Base-by-base conservation (phyloP, 2,113 vertebrate species). In the Pedionomus torquatus region DNA sequence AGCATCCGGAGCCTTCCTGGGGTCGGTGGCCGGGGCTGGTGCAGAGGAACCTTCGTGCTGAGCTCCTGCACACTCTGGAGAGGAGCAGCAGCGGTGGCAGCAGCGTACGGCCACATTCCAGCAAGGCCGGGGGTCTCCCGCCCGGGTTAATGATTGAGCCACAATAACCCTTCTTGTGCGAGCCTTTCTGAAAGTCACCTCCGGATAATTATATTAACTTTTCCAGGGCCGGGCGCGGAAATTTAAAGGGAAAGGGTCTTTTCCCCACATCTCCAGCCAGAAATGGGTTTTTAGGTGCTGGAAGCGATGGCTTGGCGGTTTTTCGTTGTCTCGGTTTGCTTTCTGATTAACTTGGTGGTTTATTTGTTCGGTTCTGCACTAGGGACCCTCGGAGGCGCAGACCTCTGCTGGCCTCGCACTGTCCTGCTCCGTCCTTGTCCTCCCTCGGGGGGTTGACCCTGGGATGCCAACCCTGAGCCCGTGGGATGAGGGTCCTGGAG, bases 131-230 rank as follows among this genome's bases (percentile, higher is more conserved):
- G 96, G 95, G 93, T 95, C 95, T 89, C 72, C 64, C 1, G 1
- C 68, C 63, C 2, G 1, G 1, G 97, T 97, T 97, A 97, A 97
- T 97, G 84, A 97, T 97, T 97, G 96, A 97, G 95, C 97, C 78
- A 86, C 97, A 83, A 8, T 33, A 82, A 70, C 94, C 88, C 95
- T 97, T 65, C 78, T 44, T 94, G 83, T 72, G 41, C 6, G 49
- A 52, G 85, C 82, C 57, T 2, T 61, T 49, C 33, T 48, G 52
- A 93, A 95, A 96, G 95, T 94, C 95, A 97, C 80, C 80, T 91
- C 71, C 2, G 86, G 60, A 72, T 90, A 64, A 63, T 93, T 43
- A 13, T 15, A 87, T 52, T 88, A 92, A 77, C 86, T 90, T 78
- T 68, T 90, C 83, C 81, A 39, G 79, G 86, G 51, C 74, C 2